Conservation (phyloP, 92 coral and sea anemone genomes). For the Bergia puertoricense region DNA sequence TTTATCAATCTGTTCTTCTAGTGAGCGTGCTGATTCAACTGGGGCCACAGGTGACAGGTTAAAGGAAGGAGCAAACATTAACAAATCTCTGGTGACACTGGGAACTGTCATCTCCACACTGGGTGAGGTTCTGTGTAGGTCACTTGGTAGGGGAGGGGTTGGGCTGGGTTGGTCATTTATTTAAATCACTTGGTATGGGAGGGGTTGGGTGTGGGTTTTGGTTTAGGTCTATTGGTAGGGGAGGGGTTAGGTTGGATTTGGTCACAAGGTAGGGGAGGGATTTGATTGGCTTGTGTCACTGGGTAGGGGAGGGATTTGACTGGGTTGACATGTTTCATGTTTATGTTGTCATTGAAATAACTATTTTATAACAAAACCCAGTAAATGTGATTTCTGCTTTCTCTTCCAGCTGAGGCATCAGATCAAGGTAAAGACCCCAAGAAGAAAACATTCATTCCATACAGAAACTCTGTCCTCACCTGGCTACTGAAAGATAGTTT, state of each 20-base stretch:
- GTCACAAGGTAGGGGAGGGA: too few relatives aligned
- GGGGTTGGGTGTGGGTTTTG: too few relatives aligned
- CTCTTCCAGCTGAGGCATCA: slow-evolving; percentile 78
- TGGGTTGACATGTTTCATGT: neutral
- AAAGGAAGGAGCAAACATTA: slow-evolving; percentile 97
- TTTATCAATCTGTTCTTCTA: slow-evolving; percentile 29
- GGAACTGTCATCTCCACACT: slow-evolving; percentile 96
- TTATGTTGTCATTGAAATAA: neutral
- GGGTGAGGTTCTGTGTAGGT: slow-evolving; percentile 46
- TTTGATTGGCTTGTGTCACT: neutral
- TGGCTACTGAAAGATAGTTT: slow-evolving; percentile 97
- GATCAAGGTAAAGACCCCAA: slow-evolving; percentile 73
- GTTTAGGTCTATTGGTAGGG: too few relatives aligned
- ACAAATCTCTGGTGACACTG: slow-evolving; percentile 93
- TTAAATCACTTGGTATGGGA: neutral
- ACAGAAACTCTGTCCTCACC: slow-evolving; percentile 95
- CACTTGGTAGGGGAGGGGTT: neutral
- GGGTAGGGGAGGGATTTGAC: neutral
- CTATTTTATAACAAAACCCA: neutral
- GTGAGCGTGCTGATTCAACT: slow-evolving; percentile 96
- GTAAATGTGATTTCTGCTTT: neutral
- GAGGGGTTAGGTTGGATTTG: too few relatives aligned
- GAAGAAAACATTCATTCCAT: slow-evolving; percentile 94
- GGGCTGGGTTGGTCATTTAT: neutral
- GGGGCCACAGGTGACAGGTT: slow-evolving; percentile 96